Evolutionary conservation across 2,797 vertebrate genomes (phyloP), one percentile per base, ranked within the genome.

Genomic region (Nannoperca obscura): DNA sequence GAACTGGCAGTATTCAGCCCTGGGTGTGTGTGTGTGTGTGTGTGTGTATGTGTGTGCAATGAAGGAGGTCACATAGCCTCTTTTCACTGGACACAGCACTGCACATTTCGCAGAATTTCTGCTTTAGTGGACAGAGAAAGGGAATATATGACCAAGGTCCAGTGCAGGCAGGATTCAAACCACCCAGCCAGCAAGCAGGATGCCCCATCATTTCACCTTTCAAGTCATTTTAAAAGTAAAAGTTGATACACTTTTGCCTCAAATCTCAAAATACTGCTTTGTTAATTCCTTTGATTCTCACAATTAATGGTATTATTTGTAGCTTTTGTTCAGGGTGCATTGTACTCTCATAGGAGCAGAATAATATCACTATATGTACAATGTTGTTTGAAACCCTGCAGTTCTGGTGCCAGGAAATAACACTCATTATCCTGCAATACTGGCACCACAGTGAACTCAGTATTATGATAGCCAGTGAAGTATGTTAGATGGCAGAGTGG

Each of bases 31-130:
- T 24, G 32, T n/a, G 54, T 7, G 40, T 24, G 38, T 50, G 67
- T 50, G 32, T n/a, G 54, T 7, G 40, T 24, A 27, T 50, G 67
- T 50, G 32, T n/a, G 54, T 36, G 44, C n/a, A 46, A 79, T 24
- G 36, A 38, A 38, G 36, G 32, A 67, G 80, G 76, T 83, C 34
- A 36, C 78, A 71, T 71, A 81, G 64, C 54, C 22, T 34, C 46
- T 74, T 66, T 8, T 84, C 49, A 24, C 38, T 55, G 58, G 54
- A 62, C 69, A 46, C 64, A 58, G 50, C 55, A 22, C 24, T 55
- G 60, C 71, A 74, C 74, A 71, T 83, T 75, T 73, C 13, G 32
- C 13, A 5, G 19, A 6, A 70, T 75, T 75, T 77, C 66, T 80
- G 82, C 71, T 82, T 69, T 19, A 27, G 70, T 76, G 67, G 60